Evolutionary conservation across 2,113 vertebrate genomes (phyloP).

Genomic region (Spizaetus ornatus): DNA sequence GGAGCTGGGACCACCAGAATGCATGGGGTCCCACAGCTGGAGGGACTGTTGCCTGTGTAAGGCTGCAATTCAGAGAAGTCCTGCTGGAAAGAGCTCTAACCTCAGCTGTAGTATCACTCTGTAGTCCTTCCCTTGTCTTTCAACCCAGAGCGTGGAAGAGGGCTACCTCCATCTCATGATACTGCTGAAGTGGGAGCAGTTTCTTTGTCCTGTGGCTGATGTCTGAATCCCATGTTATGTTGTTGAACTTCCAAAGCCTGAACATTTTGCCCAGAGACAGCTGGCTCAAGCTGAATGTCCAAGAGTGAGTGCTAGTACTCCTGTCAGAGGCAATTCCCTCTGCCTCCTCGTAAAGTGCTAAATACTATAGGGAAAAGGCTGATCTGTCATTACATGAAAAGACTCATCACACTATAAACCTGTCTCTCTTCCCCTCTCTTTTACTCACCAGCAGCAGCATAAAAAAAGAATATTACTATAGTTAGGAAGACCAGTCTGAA

Average conservation of each 20-base stretch:
- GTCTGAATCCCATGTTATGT: rapidly evolving
- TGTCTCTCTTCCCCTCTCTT: background rate
- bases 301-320: background rate
- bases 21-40: background rate
- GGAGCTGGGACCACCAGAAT: background rate
- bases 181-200: background rate
- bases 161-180: background rate
- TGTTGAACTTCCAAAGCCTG: background rate
- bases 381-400: background rate
- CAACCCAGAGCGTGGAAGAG: background rate
- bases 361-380: background rate
- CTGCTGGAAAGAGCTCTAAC: background rate
- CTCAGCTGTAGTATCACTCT: background rate
- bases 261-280: background rate
- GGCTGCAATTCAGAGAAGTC: background rate
- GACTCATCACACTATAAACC: background rate
- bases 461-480: background rate
- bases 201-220: background rate
- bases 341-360: background rate
- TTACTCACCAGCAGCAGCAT: background rate
- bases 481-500: background rate
- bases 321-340: background rate
- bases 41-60: background rate
- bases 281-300: background rate
- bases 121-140: background rate